Percentiles rank a stretch among this genome's conserved stretches.
Evolutionary conservation across 2,888 invertebrate genomes (phyloP).

Genomic region (Drosophila nigricruria): DNA sequence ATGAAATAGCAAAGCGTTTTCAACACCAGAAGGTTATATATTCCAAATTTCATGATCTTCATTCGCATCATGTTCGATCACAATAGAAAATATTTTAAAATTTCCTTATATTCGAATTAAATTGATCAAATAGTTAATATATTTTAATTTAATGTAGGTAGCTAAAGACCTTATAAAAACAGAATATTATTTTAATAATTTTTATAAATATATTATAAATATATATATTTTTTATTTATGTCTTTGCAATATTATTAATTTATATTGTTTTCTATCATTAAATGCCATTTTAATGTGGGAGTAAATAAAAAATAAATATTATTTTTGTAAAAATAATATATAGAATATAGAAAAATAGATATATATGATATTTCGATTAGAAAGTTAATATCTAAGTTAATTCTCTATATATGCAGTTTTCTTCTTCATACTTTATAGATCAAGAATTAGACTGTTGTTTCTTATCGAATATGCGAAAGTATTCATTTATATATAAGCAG

Average conservation of each 20-base stretch:
- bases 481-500: constrained; percentile 7
- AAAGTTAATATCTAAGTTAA: background rate
- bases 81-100: background rate
- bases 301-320: background rate
- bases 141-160: background rate
- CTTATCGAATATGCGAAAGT: constrained; percentile 21
- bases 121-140: background rate
- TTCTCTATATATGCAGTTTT: background rate
- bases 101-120: background rate
- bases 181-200: background rate
- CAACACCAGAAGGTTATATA: constrained; percentile 20
- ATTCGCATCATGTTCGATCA: background rate
- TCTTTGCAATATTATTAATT: background rate
- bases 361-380: background rate
- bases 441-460: background rate
- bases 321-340: no score
- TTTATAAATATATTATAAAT: background rate
- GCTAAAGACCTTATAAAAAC: background rate
- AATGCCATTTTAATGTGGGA: background rate
- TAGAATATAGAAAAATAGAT: background rate
- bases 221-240: background rate
- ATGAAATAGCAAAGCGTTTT: constrained; percentile 33
- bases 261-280: background rate
- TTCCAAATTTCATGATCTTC: background rate
- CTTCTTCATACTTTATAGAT: no score